Evolutionary conservation across 1,140 invertebrate genomes (phyloP).

Genomic region (Polypedilum vanderplanki): DNA sequence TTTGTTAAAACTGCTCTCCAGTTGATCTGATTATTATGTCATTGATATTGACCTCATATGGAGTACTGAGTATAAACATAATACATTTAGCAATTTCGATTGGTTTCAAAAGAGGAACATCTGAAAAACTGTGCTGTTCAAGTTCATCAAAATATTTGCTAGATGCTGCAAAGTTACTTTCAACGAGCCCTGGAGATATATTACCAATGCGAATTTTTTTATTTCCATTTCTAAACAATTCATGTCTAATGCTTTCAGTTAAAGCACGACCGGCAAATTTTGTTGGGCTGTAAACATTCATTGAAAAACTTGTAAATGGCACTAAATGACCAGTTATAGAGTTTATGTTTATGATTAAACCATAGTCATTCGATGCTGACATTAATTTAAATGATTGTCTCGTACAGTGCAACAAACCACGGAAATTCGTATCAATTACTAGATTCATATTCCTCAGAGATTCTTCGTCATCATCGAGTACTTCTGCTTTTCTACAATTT

Average conservation of each 20-base stretch:
- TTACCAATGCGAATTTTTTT: conserved; percentile 31
- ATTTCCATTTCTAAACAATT: neutral
- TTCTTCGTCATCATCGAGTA: neutral
- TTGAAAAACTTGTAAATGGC: conserved; percentile 27
- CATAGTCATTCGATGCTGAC: conserved; percentile 42
- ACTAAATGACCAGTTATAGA: conserved; percentile 28
- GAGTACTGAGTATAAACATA: neutral
- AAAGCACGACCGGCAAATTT: conserved; percentile 51
- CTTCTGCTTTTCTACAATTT: neutral
- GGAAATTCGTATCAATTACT: conserved; percentile 47
- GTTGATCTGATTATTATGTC: neutral
- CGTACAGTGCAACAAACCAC: conserved; percentile 50
- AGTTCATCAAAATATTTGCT: neutral
- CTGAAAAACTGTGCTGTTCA: neutral
- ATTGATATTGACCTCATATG: neutral
- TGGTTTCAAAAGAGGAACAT: neutral
- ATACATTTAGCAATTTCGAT: neutral
- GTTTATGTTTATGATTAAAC: conserved; percentile 29
- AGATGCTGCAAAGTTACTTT: neutral
- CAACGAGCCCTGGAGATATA: neutral
- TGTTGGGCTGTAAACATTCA: conserved; percentile 45
- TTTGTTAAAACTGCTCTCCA: neutral
- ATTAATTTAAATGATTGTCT: conserved; percentile 43
- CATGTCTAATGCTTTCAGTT: conserved; percentile 45
- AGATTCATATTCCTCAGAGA: neutral